phyloP scores from a whole-genome alignment of 2,888 invertebrate species.

The Osedax frankpressi region DNA sequence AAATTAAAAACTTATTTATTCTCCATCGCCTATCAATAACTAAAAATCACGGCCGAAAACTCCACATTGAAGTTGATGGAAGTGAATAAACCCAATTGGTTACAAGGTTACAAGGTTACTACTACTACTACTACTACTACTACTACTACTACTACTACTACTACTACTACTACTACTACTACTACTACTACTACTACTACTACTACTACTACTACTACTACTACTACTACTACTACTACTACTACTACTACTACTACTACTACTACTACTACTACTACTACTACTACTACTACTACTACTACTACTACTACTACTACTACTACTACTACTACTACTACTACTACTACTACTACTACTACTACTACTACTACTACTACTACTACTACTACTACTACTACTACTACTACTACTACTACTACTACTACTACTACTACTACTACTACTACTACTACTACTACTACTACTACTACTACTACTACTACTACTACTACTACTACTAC shows the following conservation, averaged over 20 bases:
- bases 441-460: slow-evolving; percentile 13
- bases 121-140: slow-evolving; percentile 14
- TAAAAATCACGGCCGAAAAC: too few relatives aligned
- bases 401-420: slow-evolving; percentile 14
- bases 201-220: slow-evolving; percentile 3
- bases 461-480: slow-evolving; percentile 10
- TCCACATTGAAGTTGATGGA: too few relatives aligned
- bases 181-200: slow-evolving; percentile 9
- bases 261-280: slow-evolving; percentile 14
- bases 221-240: slow-evolving; percentile 14
- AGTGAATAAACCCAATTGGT: too few relatives aligned
- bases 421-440: slow-evolving; percentile 16
- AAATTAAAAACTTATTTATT: too few relatives aligned
- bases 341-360: slow-evolving; percentile 15
- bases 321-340: slow-evolving; percentile 13
- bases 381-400: slow-evolving; percentile 15
- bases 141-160: slow-evolving; percentile 16
- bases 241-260: slow-evolving; percentile 16
- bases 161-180: slow-evolving; percentile 14
- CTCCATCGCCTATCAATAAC: too few relatives aligned
- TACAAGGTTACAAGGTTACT: too few relatives aligned
- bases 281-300: slow-evolving; percentile 14
- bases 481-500: neutral
- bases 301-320: neutral
- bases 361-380: slow-evolving; percentile 14